Evolutionary conservation across 2,113 vertebrate species (phyloP), one percentile per base, ranked within the genome.

Genomic region (Paramisgurnus dabryanus): DNA sequence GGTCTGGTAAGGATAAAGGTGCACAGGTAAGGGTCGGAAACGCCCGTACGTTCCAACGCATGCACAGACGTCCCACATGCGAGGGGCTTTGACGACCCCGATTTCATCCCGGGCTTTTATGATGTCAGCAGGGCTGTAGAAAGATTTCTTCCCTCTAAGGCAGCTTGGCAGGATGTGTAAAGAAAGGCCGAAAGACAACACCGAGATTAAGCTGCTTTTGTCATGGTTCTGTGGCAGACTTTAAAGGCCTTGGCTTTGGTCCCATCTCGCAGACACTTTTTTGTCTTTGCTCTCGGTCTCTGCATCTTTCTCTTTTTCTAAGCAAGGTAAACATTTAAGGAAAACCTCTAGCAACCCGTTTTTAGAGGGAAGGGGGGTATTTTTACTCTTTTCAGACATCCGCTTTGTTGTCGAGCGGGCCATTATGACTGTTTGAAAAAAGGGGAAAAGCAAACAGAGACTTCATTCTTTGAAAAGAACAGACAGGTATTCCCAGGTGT

Each of bases 131-230:
- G 69, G 79, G 86, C 85, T 57, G 80, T 91, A 88, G 90, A 93
- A 93, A 90, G 90, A 90, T 86, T 93, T 88, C 87, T 88, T 90
- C 90, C 86, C 49, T 13, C 69, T 82, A 82, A 80, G 77, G 60
- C 81, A 66, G 0, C 82, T 92, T 89, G 89, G 90, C 90, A 94
- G 90, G 87, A 92, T 86, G 91, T 91, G 88, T 82, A 80, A 81
- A 90, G 90, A 91, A 93, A 92, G 85, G 87, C 87, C 85, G 90
- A 89, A 94, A 94, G 92, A 94, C 94, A 95, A 94, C 92, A 92
- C 88, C 78, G 83, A 94, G 93, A 93, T 94, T 93, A 94, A 90
- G 89, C 89, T 89, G 92, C 92, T 95, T 94, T 95, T 96, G 92
- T 95, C 95, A 94, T 89, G 92, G 92, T 91, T 94, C 91, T 90